Conservation (phyloP, 2,113 vertebrate genomes). For the Catagonus wagneri region DNA sequence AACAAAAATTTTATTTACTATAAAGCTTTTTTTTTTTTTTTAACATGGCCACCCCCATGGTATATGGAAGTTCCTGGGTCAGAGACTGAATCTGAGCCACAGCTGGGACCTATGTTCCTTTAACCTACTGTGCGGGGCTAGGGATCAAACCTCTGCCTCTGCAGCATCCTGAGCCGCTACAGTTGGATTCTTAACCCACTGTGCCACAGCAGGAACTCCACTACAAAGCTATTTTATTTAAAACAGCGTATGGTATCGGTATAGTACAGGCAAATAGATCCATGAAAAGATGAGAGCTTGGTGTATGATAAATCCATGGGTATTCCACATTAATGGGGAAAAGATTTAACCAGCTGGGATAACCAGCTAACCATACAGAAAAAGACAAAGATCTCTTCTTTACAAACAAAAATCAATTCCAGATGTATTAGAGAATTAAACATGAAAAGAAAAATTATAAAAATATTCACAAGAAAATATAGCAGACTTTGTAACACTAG, state of each 20-base stretch:
- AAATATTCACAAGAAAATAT: constrained; percentile 18
- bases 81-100: no score
- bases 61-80: no score
- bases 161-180: no score
- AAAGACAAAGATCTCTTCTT: constrained; percentile 5
- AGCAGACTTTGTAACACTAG: not conserved
- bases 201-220: not conserved
- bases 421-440: constrained; percentile 3
- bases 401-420: constrained; percentile 19
- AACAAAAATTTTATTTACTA: not conserved
- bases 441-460: not conserved
- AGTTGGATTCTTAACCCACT: no score
- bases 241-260: not conserved
- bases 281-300: not conserved
- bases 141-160: no score
- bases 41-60: no score
- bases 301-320: not conserved
- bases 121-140: no score
- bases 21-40: no score
- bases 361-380: not conserved
- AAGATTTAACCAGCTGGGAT: not conserved
- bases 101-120: no score
- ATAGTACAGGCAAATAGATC: not conserved
- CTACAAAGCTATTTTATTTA: not conserved
- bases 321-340: not conserved